Percentiles rank a stretch among this genome's conserved stretches.
phyloP scores from a whole-genome alignment of 2,888 invertebrate genomes.

The Allacma fusca region DNA sequence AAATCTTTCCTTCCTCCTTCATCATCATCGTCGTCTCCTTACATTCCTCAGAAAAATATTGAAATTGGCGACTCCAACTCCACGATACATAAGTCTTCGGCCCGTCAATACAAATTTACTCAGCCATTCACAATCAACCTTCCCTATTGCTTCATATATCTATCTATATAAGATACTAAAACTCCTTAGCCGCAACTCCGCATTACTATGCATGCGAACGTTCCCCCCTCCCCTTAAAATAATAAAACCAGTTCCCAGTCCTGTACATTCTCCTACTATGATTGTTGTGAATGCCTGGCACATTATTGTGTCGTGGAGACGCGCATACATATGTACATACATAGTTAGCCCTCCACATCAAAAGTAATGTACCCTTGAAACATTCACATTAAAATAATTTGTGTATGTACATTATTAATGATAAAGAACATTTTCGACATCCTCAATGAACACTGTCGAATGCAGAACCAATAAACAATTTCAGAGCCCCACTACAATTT shows the following conservation, averaged over 20 bases:
- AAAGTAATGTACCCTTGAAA: conserved; percentile 4
- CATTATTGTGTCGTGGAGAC: too few species aligned
- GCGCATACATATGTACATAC: too few species aligned
- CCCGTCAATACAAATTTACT: conserved; percentile 11
- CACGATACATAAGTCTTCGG: neutral
- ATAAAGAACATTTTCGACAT: neutral
- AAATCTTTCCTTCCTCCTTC: neutral
- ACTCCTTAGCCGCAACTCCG: too few species aligned
- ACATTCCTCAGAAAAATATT: too few species aligned
- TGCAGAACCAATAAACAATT: too few species aligned
- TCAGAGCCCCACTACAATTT: too few species aligned
- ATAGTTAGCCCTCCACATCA: too few species aligned
- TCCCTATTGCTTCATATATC: neutral
- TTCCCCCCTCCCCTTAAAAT: too few species aligned
- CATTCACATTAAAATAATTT: conserved; percentile 14
- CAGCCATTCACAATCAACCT: neutral
- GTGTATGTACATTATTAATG: neutral
- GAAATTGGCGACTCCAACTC: neutral
- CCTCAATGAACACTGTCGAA: too few species aligned
- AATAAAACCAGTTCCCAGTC: neutral
- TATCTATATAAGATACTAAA: neutral
- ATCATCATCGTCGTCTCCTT: too few species aligned
- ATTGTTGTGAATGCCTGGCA: too few species aligned
- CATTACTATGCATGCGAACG: too few species aligned
- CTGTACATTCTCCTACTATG: neutral